phyloP scores from a whole-genome alignment of 2,113 vertebrate genomes.

The Strix aluco region DNA sequence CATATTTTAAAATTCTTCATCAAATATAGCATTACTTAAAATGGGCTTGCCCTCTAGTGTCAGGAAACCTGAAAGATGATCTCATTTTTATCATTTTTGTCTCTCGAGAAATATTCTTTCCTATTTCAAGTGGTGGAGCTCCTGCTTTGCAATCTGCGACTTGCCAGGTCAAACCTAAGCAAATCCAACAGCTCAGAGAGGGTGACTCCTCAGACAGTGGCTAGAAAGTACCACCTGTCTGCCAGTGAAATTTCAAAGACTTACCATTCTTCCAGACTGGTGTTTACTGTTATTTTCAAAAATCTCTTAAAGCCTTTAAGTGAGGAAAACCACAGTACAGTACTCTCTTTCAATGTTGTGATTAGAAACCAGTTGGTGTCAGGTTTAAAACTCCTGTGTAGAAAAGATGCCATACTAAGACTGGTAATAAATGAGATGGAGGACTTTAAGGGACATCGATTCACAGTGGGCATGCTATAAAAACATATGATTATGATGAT shows the following conservation, averaged over 20 bases:
- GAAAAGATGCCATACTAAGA: neutral
- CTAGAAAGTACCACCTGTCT: neutral
- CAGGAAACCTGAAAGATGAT: constrained; percentile 33
- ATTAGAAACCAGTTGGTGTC: neutral
- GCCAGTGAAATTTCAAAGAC: neutral
- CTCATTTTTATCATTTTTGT: neutral
- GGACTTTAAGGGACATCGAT: neutral
- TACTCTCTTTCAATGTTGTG: neutral
- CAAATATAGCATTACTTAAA: neutral
- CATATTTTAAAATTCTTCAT: neutral
- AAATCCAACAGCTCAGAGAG: neutral
- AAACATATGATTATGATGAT: neutral
- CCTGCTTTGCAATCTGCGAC: constrained; percentile 17
- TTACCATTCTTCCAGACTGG: neutral
- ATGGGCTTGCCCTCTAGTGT: constrained; percentile 62
- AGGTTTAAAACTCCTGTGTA: neutral
- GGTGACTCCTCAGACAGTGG: neutral
- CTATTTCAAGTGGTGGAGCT: constrained; percentile 41
- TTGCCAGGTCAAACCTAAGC: neutral
- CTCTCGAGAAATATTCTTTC: neutral
- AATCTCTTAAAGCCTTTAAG: neutral
- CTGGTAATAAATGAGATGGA: neutral
- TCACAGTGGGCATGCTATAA: neutral
- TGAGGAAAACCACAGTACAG: neutral
- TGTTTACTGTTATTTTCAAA: neutral